Base-by-base conservation (phyloP, 2,113 vertebrate species). In the Lanius ludovicianus region DNA sequence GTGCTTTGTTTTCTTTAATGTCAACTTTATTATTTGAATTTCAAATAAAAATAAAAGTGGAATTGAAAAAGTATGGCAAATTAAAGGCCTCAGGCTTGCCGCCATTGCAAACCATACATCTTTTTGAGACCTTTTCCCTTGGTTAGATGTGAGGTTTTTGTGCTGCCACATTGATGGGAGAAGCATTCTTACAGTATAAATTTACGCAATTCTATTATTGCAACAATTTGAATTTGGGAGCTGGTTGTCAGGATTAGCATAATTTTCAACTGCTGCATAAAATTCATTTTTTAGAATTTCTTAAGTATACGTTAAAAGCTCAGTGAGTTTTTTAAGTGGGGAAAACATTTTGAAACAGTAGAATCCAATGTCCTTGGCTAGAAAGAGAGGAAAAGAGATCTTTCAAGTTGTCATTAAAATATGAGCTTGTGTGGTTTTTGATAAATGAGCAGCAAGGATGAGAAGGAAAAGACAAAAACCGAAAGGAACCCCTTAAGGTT, bases 361-460 rank as follows among this genome's bases (percentile, higher is more conserved):
- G 31, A 89, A 95, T 80, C 22, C n/a, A 70, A 42, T 65, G 64
- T 91, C 82, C 84, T 93, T 95, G 76, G 30, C 53, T 86, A 37
- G 65, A 84, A 77, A 79, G 74, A 76, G 49, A 68, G 53, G 27
- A 84, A 93, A 37, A 86, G 33, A 84, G 33, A 86, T 49, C 55
- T 82, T 64, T 94, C 44, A 78, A 41, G 46, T 33, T 84, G 91
- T 89, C 84, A 76, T 82, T 94, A 93, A 94, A 89, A 92, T 87
- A 92, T 28, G 44, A 87, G 25, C 60, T 41, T 94, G 50, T 83
- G 80, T 95, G 16, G 19, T 94, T 89, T 70, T 83, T 68, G 93
- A 95, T 79, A 41, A 97, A 96, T 88, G 82, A 88, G 53, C 15
- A 88, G 23, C 31, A 75, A 90, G 31, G 17, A 30, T 2, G 16